Evolutionary conservation across 2,797 vertebrate genomes (phyloP), one percentile per base, ranked within the genome.

Genomic region (Ibycter americanus): DNA sequence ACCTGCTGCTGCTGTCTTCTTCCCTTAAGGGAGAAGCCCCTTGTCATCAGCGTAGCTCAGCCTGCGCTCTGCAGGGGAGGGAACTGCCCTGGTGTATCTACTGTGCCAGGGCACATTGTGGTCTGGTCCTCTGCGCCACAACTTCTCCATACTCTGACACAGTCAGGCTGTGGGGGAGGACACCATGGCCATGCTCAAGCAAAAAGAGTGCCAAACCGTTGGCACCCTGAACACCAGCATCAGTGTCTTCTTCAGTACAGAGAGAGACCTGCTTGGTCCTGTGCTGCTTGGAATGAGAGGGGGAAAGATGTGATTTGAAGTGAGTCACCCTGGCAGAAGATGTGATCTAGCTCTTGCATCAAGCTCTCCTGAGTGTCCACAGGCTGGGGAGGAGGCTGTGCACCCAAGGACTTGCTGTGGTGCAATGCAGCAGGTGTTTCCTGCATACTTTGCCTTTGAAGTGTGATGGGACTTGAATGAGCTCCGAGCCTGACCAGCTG

Each of bases 161-260:
- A 1, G 0, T 6, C 0, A 1, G 56, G 36, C 70, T 76, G 26
- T 20, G 49, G 15, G 12, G 19, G 11, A 40, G 62, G 15, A 77
- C 6, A 1, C 26, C 6, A 58, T 32, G 80, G 11, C 20, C 32
- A 42, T 11, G 3, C 10, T 27, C 20, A 51, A 76, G 62, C n/a
- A 55, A 14, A 14, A 90, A 47, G 1, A 42, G 11, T 2, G 51
- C n/a, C 77, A 55, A 44, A 10, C 21, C 34, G 14, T 42, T 58
- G 80, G 54, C 55, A 56, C 46, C 77, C 81, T 47, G 32, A 67
- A 19, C 36, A 56, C 15, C 68, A 87, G 31, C 49, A 5, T 21
- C 2, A 9, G 18, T 21, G 38, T 51, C 55, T 46, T n/a, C 44
- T n/a, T 20, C n/a, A 71, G 34, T 36, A 20, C 51, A 80, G 26